Evolutionary conservation across 2,797 vertebrate genomes (phyloP).

Genomic region (Sebastes hopkinsi): DNA sequence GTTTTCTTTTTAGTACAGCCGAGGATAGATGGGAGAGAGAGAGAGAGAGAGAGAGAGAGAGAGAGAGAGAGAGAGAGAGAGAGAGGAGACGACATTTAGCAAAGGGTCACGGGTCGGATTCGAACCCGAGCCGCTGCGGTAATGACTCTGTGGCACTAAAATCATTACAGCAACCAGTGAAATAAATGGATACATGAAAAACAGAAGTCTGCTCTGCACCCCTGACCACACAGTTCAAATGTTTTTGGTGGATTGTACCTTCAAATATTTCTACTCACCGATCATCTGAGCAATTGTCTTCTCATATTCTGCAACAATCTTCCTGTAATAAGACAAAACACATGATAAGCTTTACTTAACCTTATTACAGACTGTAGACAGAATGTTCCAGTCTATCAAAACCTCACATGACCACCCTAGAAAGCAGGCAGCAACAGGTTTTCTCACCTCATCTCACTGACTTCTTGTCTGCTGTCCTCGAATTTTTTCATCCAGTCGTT

Average conservation of each 20-base stretch:
- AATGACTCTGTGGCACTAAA: not conserved
- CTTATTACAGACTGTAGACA: not conserved
- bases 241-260: not conserved
- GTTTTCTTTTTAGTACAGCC: not conserved
- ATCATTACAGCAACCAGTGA: not conserved
- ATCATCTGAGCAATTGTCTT: slow-evolving; percentile 99
- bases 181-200: not conserved
- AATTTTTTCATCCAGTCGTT: slow-evolving; percentile 93
- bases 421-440: not conserved
- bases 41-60: no score
- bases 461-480: slow-evolving; percentile 89
- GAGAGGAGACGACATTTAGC: no score
- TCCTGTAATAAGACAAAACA: slow-evolving; percentile 78
- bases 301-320: slow-evolving; percentile 97
- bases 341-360: not conserved
- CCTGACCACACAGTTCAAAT: not conserved
- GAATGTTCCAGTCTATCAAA: not conserved
- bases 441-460: slow-evolving; percentile 94
- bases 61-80: no score
- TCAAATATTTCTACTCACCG: slow-evolving; percentile 82
- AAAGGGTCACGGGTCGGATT: no score
- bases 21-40: no score
- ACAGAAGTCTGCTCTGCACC: not conserved
- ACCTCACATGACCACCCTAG: not conserved
- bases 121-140: no score